Evolutionary conservation across 2,888 invertebrate species (phyloP), one percentile per base, ranked within the genome.

Genomic region (Margaritifera margaritifera): DNA sequence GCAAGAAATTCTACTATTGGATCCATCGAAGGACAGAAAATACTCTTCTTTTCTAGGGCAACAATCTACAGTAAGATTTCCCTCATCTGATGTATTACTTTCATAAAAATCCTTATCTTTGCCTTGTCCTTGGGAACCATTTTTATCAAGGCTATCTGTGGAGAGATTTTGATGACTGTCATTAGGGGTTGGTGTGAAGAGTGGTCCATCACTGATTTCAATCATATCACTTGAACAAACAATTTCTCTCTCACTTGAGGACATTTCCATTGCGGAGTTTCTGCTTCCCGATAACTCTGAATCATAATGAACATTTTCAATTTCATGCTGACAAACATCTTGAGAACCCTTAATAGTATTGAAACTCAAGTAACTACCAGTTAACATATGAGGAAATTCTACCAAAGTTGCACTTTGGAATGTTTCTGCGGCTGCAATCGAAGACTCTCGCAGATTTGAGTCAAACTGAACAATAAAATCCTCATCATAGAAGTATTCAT

Each of bases 401-500:
- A 80, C 64, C 62, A 79, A 72, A 19, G 78, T 68, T 18, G 77
- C 75, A 58, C 74, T 75, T 4, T 68, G 75, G 57, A 74, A 79
- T 1, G 78, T 72, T 60, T 78, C 80, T 53, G 77, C 79, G 1
- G 80, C 68, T 24, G 79, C 77, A 4, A 80, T 74, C 1, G 80
- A 78, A 15, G 82, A 79, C 55, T 84, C 82, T 8, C 83, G 77
- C 53, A 86, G 72, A 65, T 86, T 85, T n/a, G 85, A 83, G 64
- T 85, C 85, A 73, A 84, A 86, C 68, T 84, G 82, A 57, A 88
- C 85, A 8, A 82, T 79, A 72, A 87, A 88, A 75, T 88, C 88
- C 62, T 89, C 89, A 71, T 89, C 89, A 65, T 88, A 89, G 74
- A 86, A 89, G 74, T 88, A 89, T 63, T 89, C 89, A 71, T 86